Percentiles rank a stretch among this genome's conserved stretches.
These are phyloP conservation scores for Pristionchus maxplancki DNA, from an alignment of 2,888 invertebrate species.

Conservation along the genomic window DNA sequence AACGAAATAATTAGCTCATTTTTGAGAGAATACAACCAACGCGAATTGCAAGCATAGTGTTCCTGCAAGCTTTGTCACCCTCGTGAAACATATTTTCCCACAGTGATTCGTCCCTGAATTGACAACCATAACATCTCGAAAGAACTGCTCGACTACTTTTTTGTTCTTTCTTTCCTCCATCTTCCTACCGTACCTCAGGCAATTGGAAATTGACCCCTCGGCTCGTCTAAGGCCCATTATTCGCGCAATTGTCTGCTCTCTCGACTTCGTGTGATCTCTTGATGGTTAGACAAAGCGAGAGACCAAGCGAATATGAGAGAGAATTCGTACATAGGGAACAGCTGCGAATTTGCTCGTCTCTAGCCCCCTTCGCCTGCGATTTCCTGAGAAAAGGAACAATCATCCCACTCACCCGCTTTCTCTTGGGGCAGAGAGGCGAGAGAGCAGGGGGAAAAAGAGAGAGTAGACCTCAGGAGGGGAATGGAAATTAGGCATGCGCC, in stretches of 20 bases:
- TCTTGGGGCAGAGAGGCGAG: too few species aligned
- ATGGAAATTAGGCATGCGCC: constrained; percentile 17
- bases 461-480: not conserved
- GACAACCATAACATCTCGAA: not conserved
- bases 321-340: not conserved
- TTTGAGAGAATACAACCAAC: too few species aligned
- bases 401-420: too few species aligned
- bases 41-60: not conserved
- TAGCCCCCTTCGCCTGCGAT: not conserved
- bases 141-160: not conserved
- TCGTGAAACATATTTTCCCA: not conserved
- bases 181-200: not conserved
- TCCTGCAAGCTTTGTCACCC: not conserved
- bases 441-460: not conserved
- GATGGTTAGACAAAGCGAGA: not conserved
- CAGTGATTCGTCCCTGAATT: not conserved
- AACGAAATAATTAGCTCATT: too few species aligned
- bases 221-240: not conserved
- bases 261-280: not conserved
- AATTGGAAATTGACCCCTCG: not conserved
- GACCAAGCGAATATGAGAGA: not conserved
- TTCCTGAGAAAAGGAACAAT: not conserved
- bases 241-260: not conserved
- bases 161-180: not conserved
- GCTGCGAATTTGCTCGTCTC: constrained; percentile 30